Base-by-base conservation (phyloP, 2,888 invertebrate species). In the Eupithecia insigniata region DNA sequence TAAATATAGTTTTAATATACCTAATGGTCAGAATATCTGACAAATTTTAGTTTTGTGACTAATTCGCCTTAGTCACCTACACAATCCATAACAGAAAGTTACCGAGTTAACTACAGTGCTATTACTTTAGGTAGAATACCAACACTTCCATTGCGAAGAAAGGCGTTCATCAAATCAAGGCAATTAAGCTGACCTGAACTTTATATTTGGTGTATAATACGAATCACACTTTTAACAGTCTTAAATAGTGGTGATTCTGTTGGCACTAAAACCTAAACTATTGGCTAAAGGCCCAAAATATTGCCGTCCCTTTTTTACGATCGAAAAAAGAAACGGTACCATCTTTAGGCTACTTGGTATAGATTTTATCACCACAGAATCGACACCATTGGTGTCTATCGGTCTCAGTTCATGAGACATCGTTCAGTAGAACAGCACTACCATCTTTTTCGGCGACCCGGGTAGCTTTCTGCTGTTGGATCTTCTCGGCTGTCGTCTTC, bases 401-500 rank as follows among this genome's bases (percentile, higher is more conserved):
- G 26, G 26, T 55, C 55, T 51, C 12, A 46, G 16, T 28, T 28
- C 67, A 74, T 18, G 78, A 60, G 16, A 72, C 73, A 70, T 91
- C 83, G 72, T 87, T 87, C 2, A 92, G 83, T 28, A 94, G 88
- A 4, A 88, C 82, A 4, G 88, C 85, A 2, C 89, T 87, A 1
- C 90, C 89, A 6, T 85, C 85, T 66, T 80, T 88, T 69, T 92
- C 92, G 16, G 81, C 79, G 58, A 84, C 86, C n/a, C 80, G 75
- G 0, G 79, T 67, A 1, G 89, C 85, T 12, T 82, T 84, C 2
- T 84, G 75, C 66, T 90, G 87, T 72, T 89, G 88, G 16, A 87
- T 72, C 73, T 89, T 88, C 76, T 90, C 89, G 1, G 86, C 85
- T 10, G 83, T 85, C 46, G 85, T 87, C 74, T 91, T 93, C 1